Evolutionary conservation across 2,888 invertebrate genomes (phyloP).

Genomic region (Leptura quadrifasciata): DNA sequence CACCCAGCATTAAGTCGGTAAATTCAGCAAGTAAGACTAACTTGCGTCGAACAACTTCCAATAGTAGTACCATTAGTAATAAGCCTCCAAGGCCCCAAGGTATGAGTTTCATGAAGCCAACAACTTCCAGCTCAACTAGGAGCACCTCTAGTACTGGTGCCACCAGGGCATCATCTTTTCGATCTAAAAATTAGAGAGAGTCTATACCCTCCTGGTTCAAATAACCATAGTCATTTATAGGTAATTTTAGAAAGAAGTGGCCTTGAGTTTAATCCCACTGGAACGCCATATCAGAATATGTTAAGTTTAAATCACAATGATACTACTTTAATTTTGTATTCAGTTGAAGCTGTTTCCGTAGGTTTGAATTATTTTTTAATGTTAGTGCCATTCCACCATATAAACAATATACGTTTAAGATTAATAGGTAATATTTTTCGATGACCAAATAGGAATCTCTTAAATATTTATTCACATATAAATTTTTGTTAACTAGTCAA

Average conservation of each 20-base stretch:
- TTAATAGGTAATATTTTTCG: conserved; percentile 12
- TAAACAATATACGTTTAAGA: conserved; percentile 6
- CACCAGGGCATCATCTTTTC: conserved; percentile 50
- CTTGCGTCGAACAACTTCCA: conserved; percentile 45
- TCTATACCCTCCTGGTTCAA: conserved; percentile 11
- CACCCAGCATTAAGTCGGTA: conserved; percentile 59
- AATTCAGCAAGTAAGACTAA: conserved; percentile 37
- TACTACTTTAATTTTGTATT: neutral
- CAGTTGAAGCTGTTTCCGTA: neutral
- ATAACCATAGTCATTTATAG: conserved; percentile 24
- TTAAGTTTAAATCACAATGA: neutral
- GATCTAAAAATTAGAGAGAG: conserved; percentile 55
- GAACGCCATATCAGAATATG: neutral
- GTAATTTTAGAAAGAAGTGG: conserved; percentile 28
- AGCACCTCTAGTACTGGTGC: conserved; percentile 47
- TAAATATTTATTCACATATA: conserved; percentile 34
- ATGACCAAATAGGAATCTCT: conserved; percentile 38
- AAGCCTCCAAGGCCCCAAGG: conserved; percentile 70
- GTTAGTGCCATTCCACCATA: conserved; percentile 41
- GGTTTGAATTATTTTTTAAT: neutral
- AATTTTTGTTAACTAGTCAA: conserved; percentile 60
- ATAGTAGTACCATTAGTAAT: conserved; percentile 62
- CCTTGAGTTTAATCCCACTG: conserved; percentile 27
- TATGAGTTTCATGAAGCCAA: conserved; percentile 88
- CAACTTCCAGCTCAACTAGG: conserved; percentile 88